Percentiles rank a stretch among this genome's conserved stretches.
These are phyloP conservation scores for Martes flavigula DNA, from an alignment of 2,797 vertebrate genomes.

Conservation along the genomic window DNA sequence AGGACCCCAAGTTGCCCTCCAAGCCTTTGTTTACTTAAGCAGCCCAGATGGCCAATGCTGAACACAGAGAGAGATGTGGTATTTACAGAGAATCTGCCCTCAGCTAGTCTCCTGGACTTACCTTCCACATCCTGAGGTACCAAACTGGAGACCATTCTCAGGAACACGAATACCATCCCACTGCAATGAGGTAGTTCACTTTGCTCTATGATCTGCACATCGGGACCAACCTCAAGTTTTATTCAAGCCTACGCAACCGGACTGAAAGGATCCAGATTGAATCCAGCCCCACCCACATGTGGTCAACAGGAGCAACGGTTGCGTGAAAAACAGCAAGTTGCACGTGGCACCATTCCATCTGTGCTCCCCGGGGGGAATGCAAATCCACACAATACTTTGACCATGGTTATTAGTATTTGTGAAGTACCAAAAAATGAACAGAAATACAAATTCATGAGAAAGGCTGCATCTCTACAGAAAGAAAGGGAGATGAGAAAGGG, in stretches of 20 bases:
- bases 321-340: not conserved
- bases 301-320: not conserved
- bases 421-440: not conserved
- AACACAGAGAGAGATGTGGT: not conserved
- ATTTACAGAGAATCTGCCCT: not conserved
- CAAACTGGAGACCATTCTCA: not conserved
- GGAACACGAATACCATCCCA: fast-evolving
- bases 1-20: not conserved
- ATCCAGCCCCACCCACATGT: too few species aligned
- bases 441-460: not conserved
- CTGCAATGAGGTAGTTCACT: not conserved
- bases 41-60: fast-evolving
- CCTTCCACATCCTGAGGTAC: not conserved
- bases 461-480: not conserved
- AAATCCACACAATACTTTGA: not conserved
- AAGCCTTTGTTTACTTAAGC: not conserved
- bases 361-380: too few species aligned
- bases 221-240: not conserved
- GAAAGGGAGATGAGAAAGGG: not conserved
- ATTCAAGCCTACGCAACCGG: not conserved
- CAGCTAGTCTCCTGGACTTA: not conserved
- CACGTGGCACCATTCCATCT: fast-evolving
- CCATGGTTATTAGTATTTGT: not conserved
- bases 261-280: not conserved
- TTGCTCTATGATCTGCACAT: not conserved